Conservation (phyloP, 2,888 invertebrate genomes). For the Hoplodrina blanda region DNA sequence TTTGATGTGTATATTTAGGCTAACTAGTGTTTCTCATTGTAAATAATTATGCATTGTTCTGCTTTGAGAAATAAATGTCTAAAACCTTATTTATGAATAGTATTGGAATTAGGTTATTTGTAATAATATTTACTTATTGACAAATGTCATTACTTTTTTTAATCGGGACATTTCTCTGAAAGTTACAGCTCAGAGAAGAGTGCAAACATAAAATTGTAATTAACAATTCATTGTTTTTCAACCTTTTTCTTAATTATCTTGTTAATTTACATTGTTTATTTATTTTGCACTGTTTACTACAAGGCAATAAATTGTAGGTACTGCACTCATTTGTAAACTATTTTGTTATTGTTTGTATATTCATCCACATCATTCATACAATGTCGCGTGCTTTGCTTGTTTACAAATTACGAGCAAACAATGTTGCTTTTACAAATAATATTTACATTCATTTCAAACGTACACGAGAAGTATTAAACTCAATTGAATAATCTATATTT, state of each 20-base stretch:
- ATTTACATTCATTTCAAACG: conserved; percentile 27
- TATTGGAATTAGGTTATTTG: no score
- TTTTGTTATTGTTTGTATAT: conserved; percentile 45
- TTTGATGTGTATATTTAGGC: no score
- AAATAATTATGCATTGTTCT: no score
- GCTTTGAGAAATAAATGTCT: no score
- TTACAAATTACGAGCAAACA: conserved; percentile 31
- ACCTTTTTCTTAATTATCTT: conserved; percentile 28
- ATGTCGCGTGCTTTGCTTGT: conserved; percentile 34
- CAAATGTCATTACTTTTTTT: background rate
- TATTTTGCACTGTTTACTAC: conserved; percentile 17
- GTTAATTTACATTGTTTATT: conserved; percentile 23
- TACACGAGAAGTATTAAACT: conserved; percentile 6
- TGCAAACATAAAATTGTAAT: conserved; percentile 28
- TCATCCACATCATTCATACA: conserved; percentile 22
- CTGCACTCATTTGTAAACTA: conserved; percentile 25
- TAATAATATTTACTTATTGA: no score
- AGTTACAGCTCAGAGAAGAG: conserved; percentile 40
- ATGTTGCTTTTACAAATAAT: conserved; percentile 41
- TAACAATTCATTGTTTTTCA: conserved; percentile 38
- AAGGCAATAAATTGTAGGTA: background rate
- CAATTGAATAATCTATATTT: conserved; percentile 16
- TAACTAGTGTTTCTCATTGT: no score
- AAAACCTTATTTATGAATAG: no score
- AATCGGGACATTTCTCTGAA: background rate